phyloP scores from a whole-genome alignment of 2,888 invertebrate genomes.

The Lasioglossum marginatum region DNA sequence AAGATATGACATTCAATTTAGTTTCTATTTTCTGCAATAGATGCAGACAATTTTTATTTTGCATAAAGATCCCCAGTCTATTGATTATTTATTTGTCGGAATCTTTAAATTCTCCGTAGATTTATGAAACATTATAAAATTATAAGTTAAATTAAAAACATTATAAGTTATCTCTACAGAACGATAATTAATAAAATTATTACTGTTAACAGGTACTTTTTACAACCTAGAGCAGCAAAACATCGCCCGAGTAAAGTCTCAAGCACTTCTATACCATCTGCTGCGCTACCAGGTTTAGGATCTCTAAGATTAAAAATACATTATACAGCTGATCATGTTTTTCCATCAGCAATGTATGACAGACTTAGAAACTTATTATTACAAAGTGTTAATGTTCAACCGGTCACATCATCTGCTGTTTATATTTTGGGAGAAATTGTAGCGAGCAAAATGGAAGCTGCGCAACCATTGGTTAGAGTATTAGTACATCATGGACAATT shows the following conservation, averaged over 20 bases:
- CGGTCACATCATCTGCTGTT: constrained; percentile 92
- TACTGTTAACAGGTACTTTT: constrained; percentile 88
- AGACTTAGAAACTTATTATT: constrained; percentile 91
- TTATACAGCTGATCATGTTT: constrained; percentile 95
- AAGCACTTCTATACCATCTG: constrained; percentile 90
- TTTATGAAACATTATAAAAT: background rate
- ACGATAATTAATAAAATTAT: constrained; percentile 10
- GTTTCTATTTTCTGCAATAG: too few relatives aligned
- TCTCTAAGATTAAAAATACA: constrained; percentile 94
- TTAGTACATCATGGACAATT: constrained; percentile 95
- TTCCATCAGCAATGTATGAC: constrained; percentile 92
- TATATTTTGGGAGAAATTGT: constrained; percentile 95
- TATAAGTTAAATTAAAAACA: too few relatives aligned
- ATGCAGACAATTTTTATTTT: too few relatives aligned
- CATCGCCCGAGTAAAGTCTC: constrained; percentile 86
- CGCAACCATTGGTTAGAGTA: constrained; percentile 94
- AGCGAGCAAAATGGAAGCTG: constrained; percentile 94
- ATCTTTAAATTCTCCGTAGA: background rate
- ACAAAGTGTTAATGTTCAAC: constrained; percentile 89
- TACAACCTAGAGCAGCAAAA: constrained; percentile 89
- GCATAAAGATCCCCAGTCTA: too few relatives aligned
- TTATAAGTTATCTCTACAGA: background rate
- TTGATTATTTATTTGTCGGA: background rate
- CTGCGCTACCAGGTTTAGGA: constrained; percentile 91
- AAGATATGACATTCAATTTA: too few relatives aligned